phyloP scores from a whole-genome alignment of 2,113 vertebrate genomes.

The pig (Sus scrofa) region DNA sequence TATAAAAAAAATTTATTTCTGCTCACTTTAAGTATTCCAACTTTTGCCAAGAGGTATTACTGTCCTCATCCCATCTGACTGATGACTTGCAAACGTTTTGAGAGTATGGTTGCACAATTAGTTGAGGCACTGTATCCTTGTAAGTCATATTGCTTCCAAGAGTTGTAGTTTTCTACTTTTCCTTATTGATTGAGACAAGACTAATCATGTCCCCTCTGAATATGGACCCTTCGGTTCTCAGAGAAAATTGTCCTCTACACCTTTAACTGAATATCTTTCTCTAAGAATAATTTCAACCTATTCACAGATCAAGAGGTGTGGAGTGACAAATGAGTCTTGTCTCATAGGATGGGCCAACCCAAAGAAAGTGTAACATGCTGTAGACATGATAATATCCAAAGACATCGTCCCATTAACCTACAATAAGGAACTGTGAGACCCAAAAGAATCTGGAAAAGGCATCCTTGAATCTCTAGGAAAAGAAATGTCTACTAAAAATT shows the following conservation, averaged over 20 bases:
- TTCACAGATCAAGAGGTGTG: slow-evolving; percentile 77
- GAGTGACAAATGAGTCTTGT: slow-evolving; percentile 77
- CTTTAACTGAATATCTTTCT: slow-evolving; percentile 73
- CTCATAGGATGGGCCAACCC: slow-evolving; percentile 75
- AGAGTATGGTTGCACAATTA: slow-evolving; percentile 74
- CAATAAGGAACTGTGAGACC: slow-evolving; percentile 27
- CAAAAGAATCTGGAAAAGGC: slow-evolving; percentile 59
- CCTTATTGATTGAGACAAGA: slow-evolving; percentile 75
- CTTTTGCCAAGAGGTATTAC: slow-evolving; percentile 83
- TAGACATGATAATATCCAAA: slow-evolving; percentile 37
- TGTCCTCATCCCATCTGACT: slow-evolving; percentile 61
- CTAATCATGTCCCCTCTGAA: slow-evolving; percentile 79
- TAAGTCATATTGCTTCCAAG: slow-evolving; percentile 68
- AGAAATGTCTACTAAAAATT: neutral
- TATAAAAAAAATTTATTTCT: slow-evolving; percentile 80
- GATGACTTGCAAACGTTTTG: slow-evolving; percentile 77
- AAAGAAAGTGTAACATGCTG: slow-evolving; percentile 43
- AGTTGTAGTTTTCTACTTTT: slow-evolving; percentile 64
- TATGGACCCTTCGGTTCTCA: slow-evolving; percentile 74
- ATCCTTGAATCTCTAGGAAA: slow-evolving; percentile 54
- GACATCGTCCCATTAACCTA: slow-evolving; percentile 37
- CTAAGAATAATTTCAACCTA: slow-evolving; percentile 74
- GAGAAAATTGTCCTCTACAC: slow-evolving; percentile 71
- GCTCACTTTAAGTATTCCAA: slow-evolving; percentile 79
- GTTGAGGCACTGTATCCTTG: slow-evolving; percentile 61